Conservation (phyloP, 2,797 vertebrate genomes). For the Lagorchestes hirsutus region DNA sequence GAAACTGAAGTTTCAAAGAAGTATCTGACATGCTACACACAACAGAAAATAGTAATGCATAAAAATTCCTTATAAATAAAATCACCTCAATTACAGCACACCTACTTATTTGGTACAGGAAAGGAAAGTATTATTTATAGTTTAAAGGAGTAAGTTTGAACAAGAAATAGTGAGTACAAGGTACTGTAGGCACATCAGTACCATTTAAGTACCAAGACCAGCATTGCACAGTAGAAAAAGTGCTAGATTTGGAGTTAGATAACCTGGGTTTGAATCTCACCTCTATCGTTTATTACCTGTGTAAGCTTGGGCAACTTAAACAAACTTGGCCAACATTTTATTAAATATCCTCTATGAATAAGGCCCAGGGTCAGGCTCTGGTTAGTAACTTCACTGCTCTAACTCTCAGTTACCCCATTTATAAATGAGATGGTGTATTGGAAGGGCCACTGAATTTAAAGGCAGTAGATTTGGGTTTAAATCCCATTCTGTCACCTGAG, state of each 20-base stretch:
- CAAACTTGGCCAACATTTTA: background rate
- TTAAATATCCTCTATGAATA: background rate
- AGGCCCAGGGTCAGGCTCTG: background rate
- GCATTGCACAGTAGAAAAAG: background rate
- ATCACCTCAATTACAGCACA: constrained; percentile 32
- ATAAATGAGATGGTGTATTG: background rate
- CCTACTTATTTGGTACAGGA: constrained; percentile 4
- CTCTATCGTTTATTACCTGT: background rate
- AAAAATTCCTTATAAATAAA: constrained; percentile 33
- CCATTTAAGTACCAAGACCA: background rate
- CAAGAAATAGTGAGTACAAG: background rate
- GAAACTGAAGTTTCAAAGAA: constrained; percentile 6
- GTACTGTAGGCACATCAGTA: background rate
- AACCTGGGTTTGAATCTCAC: background rate
- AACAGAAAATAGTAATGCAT: constrained; percentile 25
- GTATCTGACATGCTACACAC: constrained; percentile 24
- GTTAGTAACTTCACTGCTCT: background rate
- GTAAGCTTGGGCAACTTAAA: background rate
- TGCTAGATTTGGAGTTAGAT: background rate
- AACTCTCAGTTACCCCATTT: background rate
- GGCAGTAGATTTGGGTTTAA: background rate
- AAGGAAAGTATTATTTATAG: constrained; percentile 4
- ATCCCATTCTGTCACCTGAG: background rate
- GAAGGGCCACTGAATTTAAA: background rate
- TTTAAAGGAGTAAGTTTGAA: background rate